phyloP scores from a whole-genome alignment of 2,888 invertebrate species.

The Chrysolina oricalcia region DNA sequence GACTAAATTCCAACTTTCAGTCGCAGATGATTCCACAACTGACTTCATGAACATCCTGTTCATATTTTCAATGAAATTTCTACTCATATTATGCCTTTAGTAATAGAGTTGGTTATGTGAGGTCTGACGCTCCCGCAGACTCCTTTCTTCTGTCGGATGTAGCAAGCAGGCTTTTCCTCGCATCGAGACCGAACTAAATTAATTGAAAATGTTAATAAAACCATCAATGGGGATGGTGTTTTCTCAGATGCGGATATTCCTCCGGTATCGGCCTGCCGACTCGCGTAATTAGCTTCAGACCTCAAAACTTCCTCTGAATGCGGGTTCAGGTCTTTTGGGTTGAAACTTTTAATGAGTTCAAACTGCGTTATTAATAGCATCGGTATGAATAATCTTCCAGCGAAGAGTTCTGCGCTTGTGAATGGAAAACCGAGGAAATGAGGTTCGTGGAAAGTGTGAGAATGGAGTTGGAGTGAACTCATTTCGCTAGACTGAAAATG shows the following conservation, averaged over 20 bases:
- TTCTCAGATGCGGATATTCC: constrained; percentile 39
- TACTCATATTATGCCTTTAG: too few relatives aligned
- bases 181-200: constrained; percentile 34
- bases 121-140: neutral
- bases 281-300: constrained; percentile 47
- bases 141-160: neutral
- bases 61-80: too few relatives aligned
- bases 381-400: constrained; percentile 45
- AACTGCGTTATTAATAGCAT: constrained; percentile 52
- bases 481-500: neutral
- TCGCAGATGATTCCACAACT: too few relatives aligned
- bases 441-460: constrained; percentile 14
- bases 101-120: neutral
- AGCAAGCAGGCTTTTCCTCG: neutral
- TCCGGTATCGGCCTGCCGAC: constrained; percentile 39
- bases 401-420: constrained; percentile 14
- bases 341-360: constrained; percentile 55
- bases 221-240: constrained; percentile 48
- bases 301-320: constrained; percentile 38
- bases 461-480: neutral
- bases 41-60: too few relatives aligned
- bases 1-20: too few relatives aligned
- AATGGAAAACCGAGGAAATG: neutral
- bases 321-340: constrained; percentile 45
- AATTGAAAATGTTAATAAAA: constrained; percentile 44